Base-by-base conservation (phyloP, 92 coral and sea anemone species). In the Zoanthus solanderi region DNA sequence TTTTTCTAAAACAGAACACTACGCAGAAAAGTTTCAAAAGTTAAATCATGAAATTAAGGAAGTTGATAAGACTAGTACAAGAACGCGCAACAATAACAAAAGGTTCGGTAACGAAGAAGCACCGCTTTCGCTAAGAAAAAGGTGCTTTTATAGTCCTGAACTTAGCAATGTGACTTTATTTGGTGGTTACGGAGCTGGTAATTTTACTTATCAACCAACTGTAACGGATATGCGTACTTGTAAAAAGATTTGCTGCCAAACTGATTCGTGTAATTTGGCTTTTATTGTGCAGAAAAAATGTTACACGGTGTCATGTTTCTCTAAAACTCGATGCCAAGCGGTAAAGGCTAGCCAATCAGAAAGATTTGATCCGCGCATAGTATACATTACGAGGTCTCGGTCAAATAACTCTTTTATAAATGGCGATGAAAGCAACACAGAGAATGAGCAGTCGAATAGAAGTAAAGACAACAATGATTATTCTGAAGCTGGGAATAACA, bases 281-380 rank as follows among this genome's bases (percentile, higher is more conserved):
- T 97, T 97, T 78, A 91, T 97, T 93, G 78, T 97, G 6, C 83
- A 94, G 63, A 79, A 91, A 78, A 93, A 90, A 12, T 97, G 99
- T 78, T 97, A 93, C 78, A 87, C 91, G 8, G 90, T 97, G 58
- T 91, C 95, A 16, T 97, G 99, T 61, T 93, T 79, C 45, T 71
- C 83, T 15, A 44, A 13, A 17, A 3, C 66, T 10, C 78, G 48
- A 11, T 90, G 92, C 42, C 87, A 86, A 65, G 74, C 90, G 47
- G 47, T 81, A 16, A 81, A 67, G 63, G 85, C 85, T 5, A 48
- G 85, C 18, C 71, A 66, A n/a, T 48, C 85, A 54, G 75, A 66
- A 52, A 81, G 15, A 18, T 81, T 63, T 53, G 46, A 63, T 30
- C 85, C 85, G 13, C 23, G 63, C 9, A 81, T 81, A 42, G 46